Base-by-base conservation (phyloP, 37 sponge, comb jelly and placozoan species). In the Hormiphora californensis region DNA sequence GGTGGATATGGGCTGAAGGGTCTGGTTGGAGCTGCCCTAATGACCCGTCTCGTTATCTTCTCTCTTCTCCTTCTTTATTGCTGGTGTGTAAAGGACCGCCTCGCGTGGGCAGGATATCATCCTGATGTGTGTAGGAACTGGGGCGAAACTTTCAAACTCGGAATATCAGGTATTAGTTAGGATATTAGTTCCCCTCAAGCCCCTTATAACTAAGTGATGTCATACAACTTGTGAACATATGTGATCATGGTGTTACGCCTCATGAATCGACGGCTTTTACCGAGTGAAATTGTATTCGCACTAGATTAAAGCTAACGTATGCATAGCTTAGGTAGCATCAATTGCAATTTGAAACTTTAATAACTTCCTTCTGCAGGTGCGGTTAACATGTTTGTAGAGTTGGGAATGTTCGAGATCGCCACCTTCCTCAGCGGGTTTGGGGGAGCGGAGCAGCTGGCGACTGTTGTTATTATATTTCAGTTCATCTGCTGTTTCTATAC, bases 401-500 rank as follows among this genome's bases (percentile, higher is more conserved):
- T 73, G 23, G 81, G 81, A 73, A 73, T 41, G 43, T 73, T 73
- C 23, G 81, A 73, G 46, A 41, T 33, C 5, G 81, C 81, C 5
- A 41, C 46, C 12, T 73, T 73, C 27, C 81, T 73, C 1, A 73
- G 81, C 44, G 23, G 43, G 81, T 73, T 73, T 28, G 44, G 43
- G 17, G 81, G 81, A 23, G 17, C 35, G 5, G 41, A 25, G 0
- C 46, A 23, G 9, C 21, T 73, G 44, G 81, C 81, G 43, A 73
- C 81, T 1, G 25, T 39, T 3, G 81, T 73, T 33, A 36, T 73
- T 1, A 0, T 73, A 4, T 39, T 73, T 28, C 81, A 73, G 22
- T 73, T 73, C 25, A 28, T 40, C 2, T 4, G 1, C 1, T 21
- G 9, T 21, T 40, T 73, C 81, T 73, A 73, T 46, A 73, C 81